A percentile compares a stretch with the other conserved stretches of the same genome.
phyloP scores from a whole-genome alignment of 2,888 invertebrate genomes.

The Amphipyra berbera region DNA sequence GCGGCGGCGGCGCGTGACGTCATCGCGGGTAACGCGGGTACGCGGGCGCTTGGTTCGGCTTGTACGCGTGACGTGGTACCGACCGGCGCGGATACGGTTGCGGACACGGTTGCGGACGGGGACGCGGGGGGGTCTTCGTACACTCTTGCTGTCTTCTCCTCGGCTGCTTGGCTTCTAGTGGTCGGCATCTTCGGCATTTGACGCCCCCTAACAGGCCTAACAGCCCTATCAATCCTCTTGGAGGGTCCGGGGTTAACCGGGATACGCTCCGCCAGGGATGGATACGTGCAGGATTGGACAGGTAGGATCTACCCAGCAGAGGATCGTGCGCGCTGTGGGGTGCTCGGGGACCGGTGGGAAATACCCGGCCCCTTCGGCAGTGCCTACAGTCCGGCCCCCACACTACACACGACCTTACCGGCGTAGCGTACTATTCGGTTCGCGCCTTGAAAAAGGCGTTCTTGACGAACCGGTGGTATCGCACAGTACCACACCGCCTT shows the following conservation, averaged over 20 bases:
- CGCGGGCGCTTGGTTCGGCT: neutral
- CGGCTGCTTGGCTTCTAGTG: neutral
- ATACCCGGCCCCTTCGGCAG: neutral
- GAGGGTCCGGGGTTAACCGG: neutral
- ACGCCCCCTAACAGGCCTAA: neutral
- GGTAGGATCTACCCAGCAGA: neutral
- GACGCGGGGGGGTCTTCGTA: neutral
- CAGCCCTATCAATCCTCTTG: neutral
- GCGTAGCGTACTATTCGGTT: neutral
- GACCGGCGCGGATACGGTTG: neutral
- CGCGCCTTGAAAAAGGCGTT: neutral
- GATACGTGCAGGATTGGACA: neutral
- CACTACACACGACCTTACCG: slow-evolving; percentile 1
- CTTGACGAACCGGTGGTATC: neutral
- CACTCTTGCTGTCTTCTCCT: neutral
- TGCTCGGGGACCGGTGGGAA: neutral
- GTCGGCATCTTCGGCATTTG: neutral
- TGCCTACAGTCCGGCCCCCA: slow-evolving; percentile 1
- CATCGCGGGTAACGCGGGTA: neutral
- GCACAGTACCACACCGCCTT: neutral
- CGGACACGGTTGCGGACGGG: neutral
- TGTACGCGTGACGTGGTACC: neutral
- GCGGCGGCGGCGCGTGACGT: neutral
- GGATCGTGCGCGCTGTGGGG: neutral
- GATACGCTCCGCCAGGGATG: neutral